Percentiles rank a stretch among this genome's conserved stretches.
Evolutionary conservation across 2,797 vertebrate genomes (phyloP).

Genomic region (Chromobotia macracanthus): DNA sequence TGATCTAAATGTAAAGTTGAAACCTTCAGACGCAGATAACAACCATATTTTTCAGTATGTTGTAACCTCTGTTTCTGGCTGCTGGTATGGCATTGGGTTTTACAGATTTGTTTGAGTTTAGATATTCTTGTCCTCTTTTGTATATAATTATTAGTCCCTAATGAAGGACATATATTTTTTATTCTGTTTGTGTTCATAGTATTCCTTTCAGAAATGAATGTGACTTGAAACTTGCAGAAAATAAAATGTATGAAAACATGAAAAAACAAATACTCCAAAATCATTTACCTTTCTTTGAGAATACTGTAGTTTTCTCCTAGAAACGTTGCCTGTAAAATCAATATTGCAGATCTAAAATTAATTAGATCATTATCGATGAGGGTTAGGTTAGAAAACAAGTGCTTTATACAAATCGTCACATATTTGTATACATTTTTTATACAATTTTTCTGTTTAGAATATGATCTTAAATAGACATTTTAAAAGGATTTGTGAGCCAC

Average conservation of each 20-base stretch:
- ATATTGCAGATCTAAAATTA: background rate
- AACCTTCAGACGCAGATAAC: constrained; percentile 8
- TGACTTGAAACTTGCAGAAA: background rate
- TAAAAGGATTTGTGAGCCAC: background rate
- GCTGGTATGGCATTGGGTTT: constrained; percentile 18
- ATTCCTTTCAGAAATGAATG: constrained; percentile 7
- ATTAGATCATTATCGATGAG: background rate
- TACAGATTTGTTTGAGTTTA: constrained; percentile 12
- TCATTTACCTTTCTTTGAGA: background rate
- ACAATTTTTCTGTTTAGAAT: no score
- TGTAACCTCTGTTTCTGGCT: constrained; percentile 12
- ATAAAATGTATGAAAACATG: background rate
- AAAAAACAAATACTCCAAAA: background rate
- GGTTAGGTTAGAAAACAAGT: no score
- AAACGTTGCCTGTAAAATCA: background rate
- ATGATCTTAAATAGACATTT: background rate
- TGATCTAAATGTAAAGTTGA: constrained; percentile 16
- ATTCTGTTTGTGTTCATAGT: constrained; percentile 15
- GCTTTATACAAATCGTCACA: no score
- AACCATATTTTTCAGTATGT: constrained; percentile 33
- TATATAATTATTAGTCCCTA: constrained; percentile 36
- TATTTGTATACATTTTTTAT: no score
- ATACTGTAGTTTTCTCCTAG: background rate
- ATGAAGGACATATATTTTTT: constrained; percentile 16
- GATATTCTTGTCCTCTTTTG: constrained; percentile 33